These are phyloP conservation scores for Drosophila maculinotata DNA, from an alignment of 2,888 invertebrate species.

Conservation along the genomic window DNA sequence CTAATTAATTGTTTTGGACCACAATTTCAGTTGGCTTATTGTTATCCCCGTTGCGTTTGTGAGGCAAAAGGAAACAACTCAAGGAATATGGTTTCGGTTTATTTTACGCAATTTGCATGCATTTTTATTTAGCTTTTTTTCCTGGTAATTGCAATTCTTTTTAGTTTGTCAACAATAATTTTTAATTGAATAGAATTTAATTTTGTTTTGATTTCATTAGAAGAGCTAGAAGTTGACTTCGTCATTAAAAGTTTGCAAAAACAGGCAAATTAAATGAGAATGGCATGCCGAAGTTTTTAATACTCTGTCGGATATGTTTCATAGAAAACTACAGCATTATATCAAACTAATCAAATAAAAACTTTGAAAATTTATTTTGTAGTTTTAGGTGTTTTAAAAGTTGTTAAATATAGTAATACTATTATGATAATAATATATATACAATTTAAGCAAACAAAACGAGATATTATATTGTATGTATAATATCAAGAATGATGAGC, in stretches of 20 bases:
- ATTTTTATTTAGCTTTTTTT: neutral
- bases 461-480: too few relatives aligned
- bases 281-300: neutral
- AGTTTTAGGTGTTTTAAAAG: too few relatives aligned
- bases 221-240: neutral
- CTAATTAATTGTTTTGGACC: too few relatives aligned
- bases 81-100: constrained; percentile 11
- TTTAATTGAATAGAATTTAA: constrained; percentile 51
- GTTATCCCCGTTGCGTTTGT: too few relatives aligned
- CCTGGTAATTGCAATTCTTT: constrained; percentile 14
- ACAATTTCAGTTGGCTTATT: neutral
- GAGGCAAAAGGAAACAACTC: too few relatives aligned
- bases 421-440: too few relatives aligned
- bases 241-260: constrained; percentile 19
- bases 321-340: too few relatives aligned
- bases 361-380: too few relatives aligned
- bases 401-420: too few relatives aligned
- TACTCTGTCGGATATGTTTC: neutral
- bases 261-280: constrained; percentile 2
- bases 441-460: too few relatives aligned
- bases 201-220: constrained; percentile 49
- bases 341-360: too few relatives aligned
- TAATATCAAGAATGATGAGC: too few relatives aligned
- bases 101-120: neutral
- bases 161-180: constrained; percentile 36